Base-by-base conservation (phyloP, 2,797 vertebrate genomes). In the Clarias pachynema region DNA sequence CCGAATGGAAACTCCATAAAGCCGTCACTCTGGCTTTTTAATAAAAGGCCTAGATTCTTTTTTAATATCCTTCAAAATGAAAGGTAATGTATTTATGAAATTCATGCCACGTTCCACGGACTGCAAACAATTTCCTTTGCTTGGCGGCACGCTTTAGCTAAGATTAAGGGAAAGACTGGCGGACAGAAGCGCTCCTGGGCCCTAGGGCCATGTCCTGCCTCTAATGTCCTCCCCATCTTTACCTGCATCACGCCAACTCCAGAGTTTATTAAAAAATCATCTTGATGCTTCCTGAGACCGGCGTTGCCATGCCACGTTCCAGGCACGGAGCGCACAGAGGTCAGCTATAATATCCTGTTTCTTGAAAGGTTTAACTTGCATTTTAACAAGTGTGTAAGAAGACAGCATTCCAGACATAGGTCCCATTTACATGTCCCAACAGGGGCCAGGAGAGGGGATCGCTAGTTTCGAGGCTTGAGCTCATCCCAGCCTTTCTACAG, bases 21-120 rank as follows among this genome's bases (percentile, higher is more conserved):
- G 93, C 93, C 92, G 91, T 95, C 91, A 93, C 94, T 95, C 92
- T 88, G 89, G 82, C 91, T 94, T 94, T 95, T 95, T 91, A 96
- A 95, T 96, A 96, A 95, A 95, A 79, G 91, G 92, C 91, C 90
- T 88, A 93, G 92, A 94, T 87, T 86, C 79, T 88, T 90, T 49
- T 90, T 92, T 94, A 95, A 95, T 95, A 94, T 94, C 94, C 92
- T 85, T 95, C 91, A 92, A 94, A 95, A 96, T 94, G 94, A 95
- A 95, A 94, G 92, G 92, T 94, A 93, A 95, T 94, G 93, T 91
- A 96, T 96, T 95, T 95, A 95, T 95, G 94, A 95, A 95, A 95
- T 95, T 95, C 94, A 91, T 93, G 94, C 95, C 95, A 95, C 93
- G 91, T 95, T 95, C 91, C 88, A 86, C n/a, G 92, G 93, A 94